Evolutionary conservation across 2,888 invertebrate genomes (phyloP).

Genomic region (Stenoptilia bipunctidactyla): DNA sequence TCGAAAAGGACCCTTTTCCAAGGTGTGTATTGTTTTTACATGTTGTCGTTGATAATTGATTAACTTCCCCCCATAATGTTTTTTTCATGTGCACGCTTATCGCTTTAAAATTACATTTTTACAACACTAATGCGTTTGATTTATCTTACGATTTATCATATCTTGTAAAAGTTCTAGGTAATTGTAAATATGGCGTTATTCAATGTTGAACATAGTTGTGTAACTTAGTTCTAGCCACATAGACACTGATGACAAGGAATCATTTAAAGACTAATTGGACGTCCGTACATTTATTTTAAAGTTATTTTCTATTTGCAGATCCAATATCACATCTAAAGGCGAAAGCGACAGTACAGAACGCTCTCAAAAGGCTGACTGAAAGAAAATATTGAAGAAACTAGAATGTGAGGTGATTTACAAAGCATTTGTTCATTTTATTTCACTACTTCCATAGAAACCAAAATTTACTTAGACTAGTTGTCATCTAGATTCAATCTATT

Average conservation of each 20-base stretch:
- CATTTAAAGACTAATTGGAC: no score
- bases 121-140: constrained; percentile 58
- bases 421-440: constrained; percentile 37
- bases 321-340: constrained; percentile 66
- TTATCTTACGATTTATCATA: no score
- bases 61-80: constrained; percentile 54
- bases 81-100: constrained; percentile 66
- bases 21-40: constrained; percentile 60
- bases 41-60: constrained; percentile 56
- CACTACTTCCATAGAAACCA: background rate
- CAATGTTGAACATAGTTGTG: no score
- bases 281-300: no score
- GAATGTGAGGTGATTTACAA: constrained; percentile 36
- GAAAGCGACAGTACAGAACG: constrained; percentile 69
- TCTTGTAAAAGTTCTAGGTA: no score
- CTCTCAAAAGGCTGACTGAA: constrained; percentile 67
- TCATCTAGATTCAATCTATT: no score
- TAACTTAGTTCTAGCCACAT: no score
- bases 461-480: background rate
- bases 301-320: constrained; percentile 42
- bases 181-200: no score
- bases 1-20: constrained; percentile 48
- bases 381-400: constrained; percentile 46
- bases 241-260: no score
- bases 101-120: constrained; percentile 57